phyloP scores from a whole-genome alignment of 2,797 vertebrate species.

The Synanceia verrucosa region DNA sequence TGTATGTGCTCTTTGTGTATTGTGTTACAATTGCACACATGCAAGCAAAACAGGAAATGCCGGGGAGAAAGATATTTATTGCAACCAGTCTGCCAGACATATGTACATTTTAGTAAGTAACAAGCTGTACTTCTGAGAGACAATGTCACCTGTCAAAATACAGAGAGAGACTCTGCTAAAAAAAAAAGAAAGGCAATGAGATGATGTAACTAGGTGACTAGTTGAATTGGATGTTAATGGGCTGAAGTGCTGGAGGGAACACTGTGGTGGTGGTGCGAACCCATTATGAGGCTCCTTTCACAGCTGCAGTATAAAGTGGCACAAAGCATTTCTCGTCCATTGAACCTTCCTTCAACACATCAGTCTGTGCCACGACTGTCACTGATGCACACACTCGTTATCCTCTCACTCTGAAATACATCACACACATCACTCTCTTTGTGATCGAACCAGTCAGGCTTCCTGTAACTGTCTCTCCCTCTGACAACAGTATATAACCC shows the following conservation, averaged over 20 bases:
- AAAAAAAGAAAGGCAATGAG: background rate
- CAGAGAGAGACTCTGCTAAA: background rate
- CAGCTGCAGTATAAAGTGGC: conserved; percentile 32
- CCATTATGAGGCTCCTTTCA: conserved; percentile 25
- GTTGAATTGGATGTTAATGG: conserved; percentile 50
- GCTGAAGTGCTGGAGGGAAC: conserved; percentile 42
- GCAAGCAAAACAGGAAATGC: background rate
- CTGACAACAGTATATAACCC: conserved; percentile 28
- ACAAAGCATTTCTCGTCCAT: conserved; percentile 45
- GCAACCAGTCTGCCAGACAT: background rate
- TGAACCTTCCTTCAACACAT: conserved; percentile 26
- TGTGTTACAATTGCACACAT: background rate
- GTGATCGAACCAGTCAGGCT: conserved; percentile 55
- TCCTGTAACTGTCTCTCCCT: conserved; percentile 32
- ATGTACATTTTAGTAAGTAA: background rate
- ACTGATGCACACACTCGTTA: background rate
- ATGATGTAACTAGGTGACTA: conserved; percentile 25
- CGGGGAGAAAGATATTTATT: background rate
- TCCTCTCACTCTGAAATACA: conserved; percentile 8
- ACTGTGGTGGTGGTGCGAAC: conserved; percentile 15
- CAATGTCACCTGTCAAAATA: background rate
- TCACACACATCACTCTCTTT: conserved; percentile 21
- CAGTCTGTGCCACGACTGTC: conserved; percentile 1
- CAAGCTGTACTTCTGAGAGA: background rate
- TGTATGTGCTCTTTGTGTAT: background rate